Percentiles rank a stretch among this genome's conserved stretches.
These are phyloP conservation scores for Pangasius krempfi DNA, from an alignment of 2,797 vertebrate genomes.

Conservation along the genomic window DNA sequence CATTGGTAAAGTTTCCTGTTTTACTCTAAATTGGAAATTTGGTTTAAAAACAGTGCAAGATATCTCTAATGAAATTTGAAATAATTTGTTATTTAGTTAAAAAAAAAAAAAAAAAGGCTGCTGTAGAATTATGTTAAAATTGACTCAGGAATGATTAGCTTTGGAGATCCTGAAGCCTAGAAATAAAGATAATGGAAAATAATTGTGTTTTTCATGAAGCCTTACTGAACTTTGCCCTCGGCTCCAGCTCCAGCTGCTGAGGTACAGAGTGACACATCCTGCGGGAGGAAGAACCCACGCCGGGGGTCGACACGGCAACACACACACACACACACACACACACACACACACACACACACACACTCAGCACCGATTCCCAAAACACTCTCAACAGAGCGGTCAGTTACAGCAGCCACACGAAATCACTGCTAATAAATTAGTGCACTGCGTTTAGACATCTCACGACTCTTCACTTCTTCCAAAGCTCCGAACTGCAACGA, in stretches of 20 bases:
- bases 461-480: background rate
- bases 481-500: background rate
- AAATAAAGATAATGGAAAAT: background rate
- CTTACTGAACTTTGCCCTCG: slow-evolving; percentile 5
- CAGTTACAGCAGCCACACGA: background rate
- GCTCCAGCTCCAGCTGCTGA: slow-evolving; percentile 41
- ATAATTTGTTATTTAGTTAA: too few species aligned
- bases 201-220: background rate
- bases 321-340: background rate
- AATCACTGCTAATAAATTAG: background rate
- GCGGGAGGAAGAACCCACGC: slow-evolving; percentile 19
- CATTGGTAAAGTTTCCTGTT: background rate
- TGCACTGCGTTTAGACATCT: background rate
- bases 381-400: slow-evolving; percentile 17
- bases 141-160: background rate
- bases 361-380: slow-evolving; percentile 7
- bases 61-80: background rate
- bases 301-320: background rate
- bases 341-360: background rate
- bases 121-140: background rate
- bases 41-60: too few species aligned
- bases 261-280: slow-evolving; percentile 43
- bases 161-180: background rate
- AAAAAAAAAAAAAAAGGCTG: too few species aligned
- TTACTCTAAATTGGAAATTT: background rate